Base-by-base conservation (phyloP, 2,797 vertebrate species). In the Erethizon dorsatum region DNA sequence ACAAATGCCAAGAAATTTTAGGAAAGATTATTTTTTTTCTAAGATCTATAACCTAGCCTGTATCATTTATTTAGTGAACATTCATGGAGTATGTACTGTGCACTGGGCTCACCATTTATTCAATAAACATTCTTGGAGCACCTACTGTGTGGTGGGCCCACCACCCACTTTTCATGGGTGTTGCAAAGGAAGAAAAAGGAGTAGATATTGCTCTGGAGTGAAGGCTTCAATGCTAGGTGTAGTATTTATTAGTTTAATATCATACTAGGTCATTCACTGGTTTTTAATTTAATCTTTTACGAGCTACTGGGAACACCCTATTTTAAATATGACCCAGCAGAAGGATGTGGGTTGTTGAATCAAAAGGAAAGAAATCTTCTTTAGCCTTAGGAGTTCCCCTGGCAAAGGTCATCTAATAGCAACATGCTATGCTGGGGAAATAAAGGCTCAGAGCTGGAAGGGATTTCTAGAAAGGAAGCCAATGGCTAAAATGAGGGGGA, bases 221-320 rank as follows among this genome's bases (percentile, higher is more conserved):
- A 91, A 96, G 56, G 83, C 73, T 87, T 17, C 93, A 24, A 28
- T 65, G 83, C 94, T 31, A 83, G 97, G 92, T 97, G 96, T 98
- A 97, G 98, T 98, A 98, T 98, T 98, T 97, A 97, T 97, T 97
- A 97, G 96, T 97, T 98, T 98, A 98, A 98, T 98, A 97, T 91
- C 98, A 93, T 90, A 97, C 98, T 97, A 98, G 95, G 80, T 90
- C 11, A 17, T 88, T 87, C 9, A 11, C 86, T 82, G 18, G 37
- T 95, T 96, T 97, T 97, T 95, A 96, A 97, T 97, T 98, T 97
- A 98, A 98, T 97, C 97, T 97, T 97, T 98, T 97, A 97, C 98
- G 91, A 96, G 65, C 65, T 91, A 45, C 96, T 78, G 65, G 84
- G 52, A 97, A 97, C 79, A 97, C 80, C 86, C 69, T 93, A 91